Base-by-base conservation (phyloP, 2,888 invertebrate genomes). In the Zhengitettix transpicula region DNA sequence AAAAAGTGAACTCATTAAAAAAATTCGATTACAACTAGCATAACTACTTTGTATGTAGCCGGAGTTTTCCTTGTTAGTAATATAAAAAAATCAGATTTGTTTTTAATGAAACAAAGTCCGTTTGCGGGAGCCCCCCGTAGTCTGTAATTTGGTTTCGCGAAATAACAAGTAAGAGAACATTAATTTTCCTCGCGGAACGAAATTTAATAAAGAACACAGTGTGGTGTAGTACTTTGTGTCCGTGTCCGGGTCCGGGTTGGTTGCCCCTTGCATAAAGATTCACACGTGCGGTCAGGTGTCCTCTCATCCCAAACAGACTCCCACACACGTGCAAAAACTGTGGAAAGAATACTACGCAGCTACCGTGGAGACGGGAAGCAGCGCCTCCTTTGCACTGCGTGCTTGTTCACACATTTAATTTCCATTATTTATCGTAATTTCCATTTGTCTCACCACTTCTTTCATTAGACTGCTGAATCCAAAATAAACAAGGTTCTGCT, bases 101-200 rank as follows among this genome's bases (percentile, higher is more conserved):
- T 61, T 61, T 59, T 61, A 61, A 61, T 61, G 61, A 61, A 61
- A 61, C 61, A 61, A 61, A 61, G 61, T 61, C 56, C 61, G 56
- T 42, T 57, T 42, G 58, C 40, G 57, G 44, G 41, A n/a, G 14
- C 16, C 15, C 42, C 58, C 55, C 41, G 58, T 58, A 58, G 40
- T 53, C 54, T 55, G 55, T 60, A 60, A 60, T 60, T 60, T 55
- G 56, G 59, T 61, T 61, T 57, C n/a, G 40, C 55, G 55, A 55
- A 55, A 55, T 58, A 61, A 61, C 61, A 61, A 61, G 61, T 61
- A 61, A 58, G 58, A 61, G 51, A 58, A 56, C 58, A 55, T 58
- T 61, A 59, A 59, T 59, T 58, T 61, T 61, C 57, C 57, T 61
- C 57, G 55, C 61, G 61, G 57, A 57, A 61, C 55, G 44, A 61